Percentiles rank a stretch among this genome's conserved stretches.
Evolutionary conservation across 2,113 vertebrate species (phyloP).

Genomic region (Corydoras sp.): DNA sequence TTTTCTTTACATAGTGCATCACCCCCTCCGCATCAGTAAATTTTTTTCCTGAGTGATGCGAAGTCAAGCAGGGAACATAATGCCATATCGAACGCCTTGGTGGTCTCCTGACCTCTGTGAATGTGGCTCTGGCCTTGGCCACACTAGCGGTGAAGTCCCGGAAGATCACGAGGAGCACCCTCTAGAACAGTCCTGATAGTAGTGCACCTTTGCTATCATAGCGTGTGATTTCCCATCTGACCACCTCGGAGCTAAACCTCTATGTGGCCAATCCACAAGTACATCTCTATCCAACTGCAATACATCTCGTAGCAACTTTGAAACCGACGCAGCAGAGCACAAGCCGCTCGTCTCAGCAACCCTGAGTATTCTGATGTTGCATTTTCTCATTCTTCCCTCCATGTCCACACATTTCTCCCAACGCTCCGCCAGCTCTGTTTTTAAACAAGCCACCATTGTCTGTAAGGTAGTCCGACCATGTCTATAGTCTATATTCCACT

Average conservation of each 20-base stretch:
- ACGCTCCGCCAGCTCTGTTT: not conserved
- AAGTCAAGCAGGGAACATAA: too few species aligned
- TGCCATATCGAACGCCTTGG: too few species aligned
- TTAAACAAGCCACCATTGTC: not conserved
- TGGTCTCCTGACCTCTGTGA: not conserved
- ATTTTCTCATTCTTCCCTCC: not conserved
- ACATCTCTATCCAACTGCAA: conserved; percentile 7
- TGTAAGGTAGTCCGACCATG: too few species aligned
- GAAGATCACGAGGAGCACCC: not conserved
- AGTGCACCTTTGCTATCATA: not conserved
- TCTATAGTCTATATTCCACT: too few species aligned
- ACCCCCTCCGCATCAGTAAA: too few species aligned
- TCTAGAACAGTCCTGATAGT: not conserved
- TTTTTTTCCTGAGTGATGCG: too few species aligned
- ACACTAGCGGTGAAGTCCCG: not conserved
- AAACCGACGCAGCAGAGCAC: not conserved
- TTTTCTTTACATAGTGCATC: too few species aligned
- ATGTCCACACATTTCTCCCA: not conserved
- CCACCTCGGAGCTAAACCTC: not conserved
- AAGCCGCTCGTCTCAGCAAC: not conserved
- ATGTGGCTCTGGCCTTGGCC: not conserved
- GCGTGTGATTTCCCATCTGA: not conserved
- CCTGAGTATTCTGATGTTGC: not conserved
- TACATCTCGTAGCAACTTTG: conserved; percentile 1
- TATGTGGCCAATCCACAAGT: conserved; percentile 1